These are phyloP conservation scores for Periphyllus acericola DNA, from an alignment of 2,888 invertebrate genomes.

Conservation along the genomic window DNA sequence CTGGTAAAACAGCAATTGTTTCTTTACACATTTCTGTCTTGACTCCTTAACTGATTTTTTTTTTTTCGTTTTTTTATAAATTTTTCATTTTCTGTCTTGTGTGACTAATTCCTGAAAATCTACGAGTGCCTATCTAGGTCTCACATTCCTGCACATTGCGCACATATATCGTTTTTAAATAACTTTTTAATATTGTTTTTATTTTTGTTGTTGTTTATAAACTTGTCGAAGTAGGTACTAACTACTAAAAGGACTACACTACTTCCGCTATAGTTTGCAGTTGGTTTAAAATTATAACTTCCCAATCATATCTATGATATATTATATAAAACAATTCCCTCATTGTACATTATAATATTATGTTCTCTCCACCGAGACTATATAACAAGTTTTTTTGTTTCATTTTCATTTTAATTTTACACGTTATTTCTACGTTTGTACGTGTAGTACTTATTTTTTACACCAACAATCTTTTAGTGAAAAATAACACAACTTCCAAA, in stretches of 20 bases:
- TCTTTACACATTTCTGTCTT: slow-evolving; percentile 9
- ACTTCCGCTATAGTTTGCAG: background rate
- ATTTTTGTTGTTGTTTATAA: background rate
- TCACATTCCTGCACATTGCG: slow-evolving; percentile 25
- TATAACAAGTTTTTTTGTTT: too few species aligned
- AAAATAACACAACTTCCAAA: too few species aligned
- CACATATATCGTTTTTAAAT: slow-evolving; percentile 27
- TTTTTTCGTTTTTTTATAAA: too few species aligned
- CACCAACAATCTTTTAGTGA: too few species aligned
- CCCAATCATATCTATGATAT: background rate
- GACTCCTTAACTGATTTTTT: background rate
- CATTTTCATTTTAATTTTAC: too few species aligned
- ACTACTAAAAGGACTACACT: background rate
- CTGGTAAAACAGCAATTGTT: slow-evolving; percentile 29
- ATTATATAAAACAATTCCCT: too few species aligned
- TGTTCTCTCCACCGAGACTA: background rate
- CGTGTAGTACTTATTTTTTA: too few species aligned
- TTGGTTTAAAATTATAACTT: background rate
- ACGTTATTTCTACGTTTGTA: too few species aligned
- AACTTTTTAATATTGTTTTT: slow-evolving; percentile 14
- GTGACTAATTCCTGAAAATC: slow-evolving; percentile 14
- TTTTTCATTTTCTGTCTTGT: background rate
- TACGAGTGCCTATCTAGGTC: slow-evolving; percentile 22
- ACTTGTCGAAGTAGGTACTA: background rate
- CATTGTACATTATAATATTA: background rate